Evolutionary conservation across 1,140 invertebrate genomes (phyloP).

Genomic region (Lepidurus arcticus): DNA sequence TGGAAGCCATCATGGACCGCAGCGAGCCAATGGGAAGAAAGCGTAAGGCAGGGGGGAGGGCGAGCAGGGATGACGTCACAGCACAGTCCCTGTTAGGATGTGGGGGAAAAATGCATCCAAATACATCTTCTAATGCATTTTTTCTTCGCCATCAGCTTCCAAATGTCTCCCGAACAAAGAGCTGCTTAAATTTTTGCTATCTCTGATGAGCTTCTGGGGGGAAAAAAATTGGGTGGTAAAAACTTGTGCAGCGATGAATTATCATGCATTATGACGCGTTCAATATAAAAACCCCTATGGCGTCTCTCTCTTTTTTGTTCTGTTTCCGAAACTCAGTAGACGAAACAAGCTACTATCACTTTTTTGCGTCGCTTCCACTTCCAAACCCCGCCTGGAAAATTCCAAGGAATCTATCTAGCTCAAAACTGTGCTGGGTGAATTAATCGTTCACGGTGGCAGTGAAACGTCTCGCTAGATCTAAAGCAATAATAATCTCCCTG

Average conservation of each 20-base stretch:
- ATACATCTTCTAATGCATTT: background rate
- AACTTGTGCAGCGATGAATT: background rate
- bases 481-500: background rate
- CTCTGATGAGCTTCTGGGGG: background rate
- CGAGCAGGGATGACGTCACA: conserved; percentile 8
- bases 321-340: background rate
- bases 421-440: background rate
- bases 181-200: background rate
- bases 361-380: background rate
- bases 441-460: background rate
- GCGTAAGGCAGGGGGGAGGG: background rate
- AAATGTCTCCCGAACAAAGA: background rate
- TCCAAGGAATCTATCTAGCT: background rate
- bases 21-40: background rate
- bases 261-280: background rate
- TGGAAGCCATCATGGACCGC: background rate
- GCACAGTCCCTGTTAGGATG: background rate
- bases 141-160: background rate
- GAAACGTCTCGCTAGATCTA: background rate
- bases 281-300: background rate
- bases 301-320: background rate
- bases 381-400: background rate
- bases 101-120: background rate
- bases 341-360: background rate
- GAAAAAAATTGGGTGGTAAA: background rate